Evolutionary conservation across 2,113 vertebrate species (phyloP).

Genomic region (Arizona elegans): DNA sequence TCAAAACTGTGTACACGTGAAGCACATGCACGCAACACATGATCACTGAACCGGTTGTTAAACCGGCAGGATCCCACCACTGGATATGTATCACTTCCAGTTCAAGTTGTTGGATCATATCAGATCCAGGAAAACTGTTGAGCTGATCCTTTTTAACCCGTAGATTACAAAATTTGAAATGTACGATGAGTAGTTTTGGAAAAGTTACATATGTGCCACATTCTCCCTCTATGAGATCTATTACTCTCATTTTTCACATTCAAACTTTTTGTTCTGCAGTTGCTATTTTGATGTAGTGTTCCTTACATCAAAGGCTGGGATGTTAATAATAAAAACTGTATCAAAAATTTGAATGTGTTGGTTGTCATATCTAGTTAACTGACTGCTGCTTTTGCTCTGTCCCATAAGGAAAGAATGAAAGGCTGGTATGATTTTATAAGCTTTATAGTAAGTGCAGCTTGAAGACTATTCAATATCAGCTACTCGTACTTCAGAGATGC

Average conservation of each 20-base stretch:
- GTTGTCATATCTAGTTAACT: constrained; percentile 27
- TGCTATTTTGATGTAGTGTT: background rate
- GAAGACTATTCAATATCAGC: constrained; percentile 35
- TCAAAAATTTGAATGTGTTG: constrained; percentile 3
- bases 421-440: constrained; percentile 39
- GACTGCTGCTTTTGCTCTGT: background rate
- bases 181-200: background rate
- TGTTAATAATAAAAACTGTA: constrained; percentile 43
- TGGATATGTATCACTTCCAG: background rate
- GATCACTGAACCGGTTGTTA: no score
- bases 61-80: no score
- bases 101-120: background rate
- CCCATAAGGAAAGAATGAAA: constrained; percentile 29
- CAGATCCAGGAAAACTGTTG: background rate
- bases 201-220: background rate
- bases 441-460: constrained; percentile 38
- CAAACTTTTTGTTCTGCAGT: background rate
- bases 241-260: constrained; percentile 25
- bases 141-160: background rate
- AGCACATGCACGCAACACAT: no score
- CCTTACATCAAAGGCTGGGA: constrained; percentile 20
- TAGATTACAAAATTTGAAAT: background rate
- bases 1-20: no score
- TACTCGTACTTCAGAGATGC: constrained; percentile 29
- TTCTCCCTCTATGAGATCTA: background rate